Conservation (phyloP, 2,113 vertebrate species). For the Illadopsis cleaveri region DNA sequence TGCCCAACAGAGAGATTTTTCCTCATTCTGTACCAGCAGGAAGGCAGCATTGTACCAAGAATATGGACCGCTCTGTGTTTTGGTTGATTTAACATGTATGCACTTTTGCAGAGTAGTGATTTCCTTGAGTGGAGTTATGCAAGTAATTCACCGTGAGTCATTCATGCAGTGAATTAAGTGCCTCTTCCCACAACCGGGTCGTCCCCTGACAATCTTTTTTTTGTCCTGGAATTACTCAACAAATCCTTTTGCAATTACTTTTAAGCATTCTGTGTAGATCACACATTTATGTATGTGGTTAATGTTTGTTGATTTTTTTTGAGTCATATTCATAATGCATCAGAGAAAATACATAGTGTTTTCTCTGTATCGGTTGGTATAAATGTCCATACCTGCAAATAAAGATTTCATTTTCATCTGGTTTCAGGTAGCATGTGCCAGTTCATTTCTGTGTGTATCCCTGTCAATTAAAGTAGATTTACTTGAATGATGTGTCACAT, state of each 20-base stretch:
- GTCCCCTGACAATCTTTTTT: conserved; percentile 9
- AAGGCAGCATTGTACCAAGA: not conserved
- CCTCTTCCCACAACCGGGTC: conserved; percentile 48
- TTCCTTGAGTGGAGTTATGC: conserved; percentile 49
- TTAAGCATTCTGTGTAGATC: not conserved
- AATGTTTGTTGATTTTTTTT: conserved; percentile 6
- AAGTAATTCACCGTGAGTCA: conserved; percentile 56
- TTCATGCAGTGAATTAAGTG: conserved; percentile 55
- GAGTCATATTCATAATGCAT: not conserved
- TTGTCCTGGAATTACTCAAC: not conserved
- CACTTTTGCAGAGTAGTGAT: conserved; percentile 29
- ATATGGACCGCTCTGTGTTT: conserved; percentile 14
- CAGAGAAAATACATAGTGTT: not conserved
- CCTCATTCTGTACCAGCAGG: not conserved
- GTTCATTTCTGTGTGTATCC: not conserved
- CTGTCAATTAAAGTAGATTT: not conserved
- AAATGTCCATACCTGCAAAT: not conserved
- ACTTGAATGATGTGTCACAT: not conserved
- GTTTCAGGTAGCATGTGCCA: not conserved
- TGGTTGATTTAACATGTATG: conserved; percentile 58
- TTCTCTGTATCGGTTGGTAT: not conserved
- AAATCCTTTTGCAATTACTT: conserved; percentile 52
- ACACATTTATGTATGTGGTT: not conserved
- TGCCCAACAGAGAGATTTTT: not conserved
- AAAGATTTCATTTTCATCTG: not conserved